These are phyloP conservation scores for Dorcus parallelipipedus DNA, from an alignment of 2,888 invertebrate genomes.

Conservation along the genomic window DNA sequence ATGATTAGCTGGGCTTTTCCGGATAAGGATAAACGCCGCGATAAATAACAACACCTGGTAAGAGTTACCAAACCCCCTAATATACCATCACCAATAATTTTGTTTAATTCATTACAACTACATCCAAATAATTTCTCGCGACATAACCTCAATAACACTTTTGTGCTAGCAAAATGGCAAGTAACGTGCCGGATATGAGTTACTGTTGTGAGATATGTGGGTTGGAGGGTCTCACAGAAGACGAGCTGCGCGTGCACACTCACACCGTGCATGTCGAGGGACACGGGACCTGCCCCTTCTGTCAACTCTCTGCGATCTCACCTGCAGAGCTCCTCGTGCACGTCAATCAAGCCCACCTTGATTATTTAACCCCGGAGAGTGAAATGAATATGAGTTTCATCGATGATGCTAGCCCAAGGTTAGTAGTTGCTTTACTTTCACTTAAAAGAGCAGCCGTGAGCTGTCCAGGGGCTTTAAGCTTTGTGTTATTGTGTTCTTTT, in stretches of 20 bases:
- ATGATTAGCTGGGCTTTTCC: slow-evolving; percentile 11
- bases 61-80: not conserved
- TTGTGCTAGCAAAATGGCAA: slow-evolving; percentile 44
- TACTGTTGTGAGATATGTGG: slow-evolving; percentile 83
- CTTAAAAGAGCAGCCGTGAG: no score
- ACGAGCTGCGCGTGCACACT: slow-evolving; percentile 76
- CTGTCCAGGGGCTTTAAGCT: no score
- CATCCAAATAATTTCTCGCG: not conserved
- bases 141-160: slow-evolving; percentile 8
- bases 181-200: slow-evolving; percentile 56
- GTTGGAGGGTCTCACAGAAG: slow-evolving; percentile 74
- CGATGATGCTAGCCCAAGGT: slow-evolving; percentile 59
- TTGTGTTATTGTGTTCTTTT: no score
- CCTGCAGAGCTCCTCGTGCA: slow-evolving; percentile 74
- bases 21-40: not conserved
- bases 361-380: slow-evolving; percentile 76
- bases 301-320: slow-evolving; percentile 70
- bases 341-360: slow-evolving; percentile 80
- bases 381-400: slow-evolving; percentile 71
- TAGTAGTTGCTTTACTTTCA: slow-evolving; percentile 1
- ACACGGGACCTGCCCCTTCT: slow-evolving; percentile 77
- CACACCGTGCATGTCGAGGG: slow-evolving; percentile 75
- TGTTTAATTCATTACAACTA: not conserved
- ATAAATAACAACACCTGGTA: slow-evolving; percentile 2
- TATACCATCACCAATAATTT: not conserved